Evolutionary conservation across 2,888 invertebrate species (phyloP).

Genomic region (Hesperia comma): DNA sequence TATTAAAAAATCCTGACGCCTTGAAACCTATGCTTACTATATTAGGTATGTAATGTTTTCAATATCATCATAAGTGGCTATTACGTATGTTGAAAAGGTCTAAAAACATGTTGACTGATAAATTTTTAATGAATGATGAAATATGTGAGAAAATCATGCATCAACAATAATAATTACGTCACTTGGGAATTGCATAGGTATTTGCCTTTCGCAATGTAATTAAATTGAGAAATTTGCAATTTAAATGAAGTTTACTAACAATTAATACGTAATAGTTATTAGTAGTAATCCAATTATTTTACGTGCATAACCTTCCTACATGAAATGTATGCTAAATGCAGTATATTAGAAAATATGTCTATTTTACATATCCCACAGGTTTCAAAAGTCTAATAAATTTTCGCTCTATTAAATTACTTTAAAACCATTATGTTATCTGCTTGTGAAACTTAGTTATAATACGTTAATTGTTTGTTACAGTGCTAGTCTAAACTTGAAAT

Average conservation of each 20-base stretch:
- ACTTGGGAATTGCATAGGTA: too few relatives aligned
- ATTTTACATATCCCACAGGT: constrained; percentile 21
- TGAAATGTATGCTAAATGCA: constrained; percentile 1
- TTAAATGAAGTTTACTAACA: constrained; percentile 22
- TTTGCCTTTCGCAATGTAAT: constrained; percentile 26
- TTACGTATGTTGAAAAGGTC: too few relatives aligned
- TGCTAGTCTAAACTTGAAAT: too few relatives aligned
- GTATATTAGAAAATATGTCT: not conserved
- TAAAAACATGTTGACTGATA: too few relatives aligned
- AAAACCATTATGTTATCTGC: not conserved
- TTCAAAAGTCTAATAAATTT: constrained; percentile 9
- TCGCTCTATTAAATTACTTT: constrained; percentile 5
- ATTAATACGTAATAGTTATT: constrained; percentile 17
- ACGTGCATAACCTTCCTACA: not conserved
- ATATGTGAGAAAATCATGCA: too few relatives aligned
- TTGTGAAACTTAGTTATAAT: not conserved
- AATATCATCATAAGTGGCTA: too few relatives aligned
- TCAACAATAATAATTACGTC: too few relatives aligned
- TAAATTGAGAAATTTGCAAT: constrained; percentile 41
- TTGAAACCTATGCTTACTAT: too few relatives aligned
- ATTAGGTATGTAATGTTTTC: too few relatives aligned
- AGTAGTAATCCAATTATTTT: not conserved
- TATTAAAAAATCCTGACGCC: too few relatives aligned
- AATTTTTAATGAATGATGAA: too few relatives aligned
- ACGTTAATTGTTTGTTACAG: not conserved